Percentiles rank a stretch among this genome's conserved stretches.
Conservation (phyloP, 2,888 invertebrate species). For the Chaetogeoica ovagalla region DNA sequence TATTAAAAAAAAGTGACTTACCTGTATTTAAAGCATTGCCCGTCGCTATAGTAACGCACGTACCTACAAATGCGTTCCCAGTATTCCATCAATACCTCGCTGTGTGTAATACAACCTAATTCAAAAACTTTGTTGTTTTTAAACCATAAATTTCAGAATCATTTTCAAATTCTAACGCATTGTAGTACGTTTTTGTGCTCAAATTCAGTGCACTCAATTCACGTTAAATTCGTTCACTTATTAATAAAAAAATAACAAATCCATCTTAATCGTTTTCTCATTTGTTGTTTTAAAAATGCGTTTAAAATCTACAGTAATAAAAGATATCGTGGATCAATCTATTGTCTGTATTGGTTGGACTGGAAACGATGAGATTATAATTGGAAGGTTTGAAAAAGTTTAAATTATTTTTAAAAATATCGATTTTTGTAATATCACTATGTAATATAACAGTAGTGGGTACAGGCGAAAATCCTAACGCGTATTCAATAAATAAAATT, state of each 20-base stretch:
- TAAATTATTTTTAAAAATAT: neutral
- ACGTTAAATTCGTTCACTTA: neutral
- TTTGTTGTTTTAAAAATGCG: conserved; percentile 15
- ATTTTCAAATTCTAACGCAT: too few relatives aligned
- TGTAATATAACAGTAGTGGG: neutral
- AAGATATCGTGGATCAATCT: conserved; percentile 13
- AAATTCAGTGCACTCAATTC: neutral
- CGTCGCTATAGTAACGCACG: conserved; percentile 7
- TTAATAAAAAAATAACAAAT: neutral
- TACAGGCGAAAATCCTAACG: neutral
- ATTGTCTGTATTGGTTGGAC: conserved; percentile 41
- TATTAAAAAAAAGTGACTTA: too few relatives aligned
- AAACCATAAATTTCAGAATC: too few relatives aligned
- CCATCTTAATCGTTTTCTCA: neutral
- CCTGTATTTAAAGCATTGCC: too few relatives aligned
- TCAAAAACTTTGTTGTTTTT: too few relatives aligned
- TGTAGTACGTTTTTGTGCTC: too few relatives aligned
- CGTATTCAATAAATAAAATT: neutral
- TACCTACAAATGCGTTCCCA: conserved; percentile 1
- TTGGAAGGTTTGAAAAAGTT: conserved; percentile 35
- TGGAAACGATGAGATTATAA: conserved; percentile 45
- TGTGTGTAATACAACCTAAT: neutral
- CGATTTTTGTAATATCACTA: too few relatives aligned
- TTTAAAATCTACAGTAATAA: conserved; percentile 39
- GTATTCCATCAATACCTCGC: neutral